These are phyloP conservation scores for Meloidogyne floridensis DNA, from an alignment of 1,140 invertebrate genomes.

Conservation along the genomic window DNA sequence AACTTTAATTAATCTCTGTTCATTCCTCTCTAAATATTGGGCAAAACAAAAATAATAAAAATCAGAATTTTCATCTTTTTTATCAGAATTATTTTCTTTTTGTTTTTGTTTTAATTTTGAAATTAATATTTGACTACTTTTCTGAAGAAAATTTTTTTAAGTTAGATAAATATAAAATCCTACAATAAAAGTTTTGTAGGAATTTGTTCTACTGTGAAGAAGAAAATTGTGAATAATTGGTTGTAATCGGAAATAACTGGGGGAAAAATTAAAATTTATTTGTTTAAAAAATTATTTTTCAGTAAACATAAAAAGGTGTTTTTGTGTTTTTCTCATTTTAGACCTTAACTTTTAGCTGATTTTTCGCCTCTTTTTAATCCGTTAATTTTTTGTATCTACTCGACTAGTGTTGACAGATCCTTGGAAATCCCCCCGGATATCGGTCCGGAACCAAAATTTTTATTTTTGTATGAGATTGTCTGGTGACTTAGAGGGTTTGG, in stretches of 20 bases:
- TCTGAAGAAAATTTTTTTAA: background rate
- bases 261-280: no score
- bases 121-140: background rate
- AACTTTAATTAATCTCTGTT: background rate
- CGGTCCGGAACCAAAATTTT: no score
- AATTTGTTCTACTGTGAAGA: slow-evolving; percentile 9
- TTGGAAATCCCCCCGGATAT: no score
- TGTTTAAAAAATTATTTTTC: no score
- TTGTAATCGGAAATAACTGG: slow-evolving; percentile 19
- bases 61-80: background rate
- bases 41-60: slow-evolving; percentile 10
- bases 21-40: slow-evolving; percentile 19
- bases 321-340: no score
- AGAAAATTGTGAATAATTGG: slow-evolving; percentile 27
- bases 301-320: no score
- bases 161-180: background rate
- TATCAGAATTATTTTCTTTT: background rate
- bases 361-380: no score
- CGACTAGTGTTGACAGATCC: no score
- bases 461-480: no score
- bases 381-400: no score
- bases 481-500: no score
- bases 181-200: slow-evolving; percentile 14
- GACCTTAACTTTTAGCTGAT: no score
- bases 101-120: background rate